Evolutionary conservation across 2,113 vertebrate genomes (phyloP).

Genomic region (Lepisosteus oculatus): DNA sequence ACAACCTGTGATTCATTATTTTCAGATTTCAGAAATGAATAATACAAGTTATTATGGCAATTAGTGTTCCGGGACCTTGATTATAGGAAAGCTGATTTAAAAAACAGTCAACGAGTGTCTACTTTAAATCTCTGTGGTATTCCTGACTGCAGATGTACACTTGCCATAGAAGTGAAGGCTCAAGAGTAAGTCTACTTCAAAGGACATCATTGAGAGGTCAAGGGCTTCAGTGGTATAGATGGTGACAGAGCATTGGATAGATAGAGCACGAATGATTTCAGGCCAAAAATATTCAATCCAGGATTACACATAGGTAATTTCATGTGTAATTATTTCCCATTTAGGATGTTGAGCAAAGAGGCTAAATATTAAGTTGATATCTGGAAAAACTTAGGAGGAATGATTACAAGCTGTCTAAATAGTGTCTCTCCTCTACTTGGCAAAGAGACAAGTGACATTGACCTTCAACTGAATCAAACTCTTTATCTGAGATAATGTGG

Average conservation of each 20-base stretch:
- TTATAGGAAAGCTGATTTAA: slow-evolving; percentile 16
- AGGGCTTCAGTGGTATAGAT: slow-evolving; percentile 7
- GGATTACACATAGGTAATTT: slow-evolving; percentile 21
- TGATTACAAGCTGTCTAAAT: slow-evolving; percentile 33
- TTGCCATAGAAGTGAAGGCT: slow-evolving; percentile 8
- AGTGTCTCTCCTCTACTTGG: slow-evolving; percentile 19
- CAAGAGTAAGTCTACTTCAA: slow-evolving; percentile 18
- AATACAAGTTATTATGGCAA: slow-evolving; percentile 13
- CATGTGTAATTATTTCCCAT: slow-evolving; percentile 33
- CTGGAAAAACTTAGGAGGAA: slow-evolving; percentile 33
- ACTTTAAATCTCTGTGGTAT: background rate
- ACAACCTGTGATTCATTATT: background rate
- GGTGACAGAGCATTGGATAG: slow-evolving; percentile 28
- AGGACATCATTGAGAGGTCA: slow-evolving; percentile 10
- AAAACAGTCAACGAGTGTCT: background rate
- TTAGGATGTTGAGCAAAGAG: slow-evolving; percentile 22
- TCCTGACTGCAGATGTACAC: slow-evolving; percentile 17
- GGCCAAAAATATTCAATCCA: slow-evolving; percentile 13
- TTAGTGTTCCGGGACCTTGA: background rate
- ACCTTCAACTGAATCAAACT: background rate
- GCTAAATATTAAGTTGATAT: slow-evolving; percentile 24
- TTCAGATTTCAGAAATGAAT: background rate
- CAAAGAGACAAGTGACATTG: slow-evolving; percentile 16
- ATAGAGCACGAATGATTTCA: slow-evolving; percentile 24
- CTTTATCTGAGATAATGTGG: too few species aligned